Percentiles rank a stretch among this genome's conserved stretches.
Conservation (phyloP, 2,113 vertebrate genomes). For the Lasiurus cinereus region DNA sequence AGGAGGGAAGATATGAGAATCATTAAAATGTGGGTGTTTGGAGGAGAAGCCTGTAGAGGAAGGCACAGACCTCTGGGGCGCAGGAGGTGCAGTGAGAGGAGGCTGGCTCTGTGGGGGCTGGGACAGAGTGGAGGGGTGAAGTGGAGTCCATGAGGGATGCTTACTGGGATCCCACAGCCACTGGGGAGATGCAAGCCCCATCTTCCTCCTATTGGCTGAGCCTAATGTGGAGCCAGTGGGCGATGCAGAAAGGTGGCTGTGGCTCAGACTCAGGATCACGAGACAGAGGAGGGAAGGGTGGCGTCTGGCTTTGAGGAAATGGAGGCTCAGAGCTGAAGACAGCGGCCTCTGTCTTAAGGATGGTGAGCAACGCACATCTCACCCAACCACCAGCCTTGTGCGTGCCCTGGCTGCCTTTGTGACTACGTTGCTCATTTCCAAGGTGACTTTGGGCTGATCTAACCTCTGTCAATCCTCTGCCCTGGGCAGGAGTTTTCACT, state of each 20-base stretch:
- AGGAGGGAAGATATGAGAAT: not conserved
- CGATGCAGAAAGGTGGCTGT: fast-evolving
- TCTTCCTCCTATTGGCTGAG: not conserved
- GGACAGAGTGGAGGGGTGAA: not conserved
- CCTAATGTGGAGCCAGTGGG: not conserved
- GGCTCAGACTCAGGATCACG: not conserved
- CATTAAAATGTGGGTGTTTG: not conserved
- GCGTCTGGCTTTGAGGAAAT: not conserved
- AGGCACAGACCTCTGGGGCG: not conserved
- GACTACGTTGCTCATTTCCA: not conserved
- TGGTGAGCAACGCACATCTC: fast-evolving
- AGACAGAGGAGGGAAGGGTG: not conserved
- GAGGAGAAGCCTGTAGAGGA: fast-evolving
- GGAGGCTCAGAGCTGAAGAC: not conserved
- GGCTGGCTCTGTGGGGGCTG: not conserved
- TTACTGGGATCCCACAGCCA: not conserved
- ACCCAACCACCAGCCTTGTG: not conserved
- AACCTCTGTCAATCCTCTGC: not conserved
- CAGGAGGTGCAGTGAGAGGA: not conserved
- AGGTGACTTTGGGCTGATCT: fast-evolving
- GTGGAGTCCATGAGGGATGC: not conserved
- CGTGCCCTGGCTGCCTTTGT: not conserved
- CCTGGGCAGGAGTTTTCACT: not conserved
- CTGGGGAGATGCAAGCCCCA: fast-evolving
- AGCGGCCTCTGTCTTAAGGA: not conserved